Evolutionary conservation across 2,888 invertebrate species (phyloP), one percentile per base, ranked within the genome.

Genomic region (Rhagophthalmus giganteus): DNA sequence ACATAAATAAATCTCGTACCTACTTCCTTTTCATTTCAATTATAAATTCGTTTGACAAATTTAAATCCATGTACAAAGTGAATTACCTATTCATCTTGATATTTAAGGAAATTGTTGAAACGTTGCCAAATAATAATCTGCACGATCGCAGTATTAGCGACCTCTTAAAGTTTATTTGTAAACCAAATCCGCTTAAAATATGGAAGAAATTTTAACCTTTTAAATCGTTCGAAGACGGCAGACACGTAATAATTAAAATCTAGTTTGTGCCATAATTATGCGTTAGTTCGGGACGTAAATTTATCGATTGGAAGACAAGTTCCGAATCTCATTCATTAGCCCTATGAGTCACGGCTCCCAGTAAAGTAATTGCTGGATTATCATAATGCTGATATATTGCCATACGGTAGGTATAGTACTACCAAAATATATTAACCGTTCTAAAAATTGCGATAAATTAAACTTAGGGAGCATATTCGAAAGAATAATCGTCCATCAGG

Each of bases 251-350:
- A 39, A 46, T 46, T 46, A 46, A 15, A 37, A 34, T n/a, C 16
- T 40, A 49, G 42, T 42, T 42, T 42, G 41, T 24, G 32, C 49
- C 31, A 42, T 49, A 49, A 50, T 50, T 50, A 50, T 44, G 50
- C 44, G 26, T 50, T 44, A 39, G 47, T 40, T 48, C 16, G 40
- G 20, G 40, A 54, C 44, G 40, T 57, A 42, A 58, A 56, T 56
- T 56, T 58, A 58, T 58, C 50, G 58, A 58, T 58, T 57, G 51
- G 44, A 52, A 51, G 54, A 52, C 44, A 47, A 50, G 54, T 50
- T 47, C 59, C 55, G 54, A 57, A 57, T 59, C 57, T 59, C 59
- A 55, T 54, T 57, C 55, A 59, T 54, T 59, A 55, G 51, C 51
- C 57, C 54, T 54, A 55, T 55, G 59, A 59, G 54, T 59, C 59